Evolutionary conservation across 2,797 vertebrate species (phyloP).

Genomic region (Mormyrops attenuatus): DNA sequence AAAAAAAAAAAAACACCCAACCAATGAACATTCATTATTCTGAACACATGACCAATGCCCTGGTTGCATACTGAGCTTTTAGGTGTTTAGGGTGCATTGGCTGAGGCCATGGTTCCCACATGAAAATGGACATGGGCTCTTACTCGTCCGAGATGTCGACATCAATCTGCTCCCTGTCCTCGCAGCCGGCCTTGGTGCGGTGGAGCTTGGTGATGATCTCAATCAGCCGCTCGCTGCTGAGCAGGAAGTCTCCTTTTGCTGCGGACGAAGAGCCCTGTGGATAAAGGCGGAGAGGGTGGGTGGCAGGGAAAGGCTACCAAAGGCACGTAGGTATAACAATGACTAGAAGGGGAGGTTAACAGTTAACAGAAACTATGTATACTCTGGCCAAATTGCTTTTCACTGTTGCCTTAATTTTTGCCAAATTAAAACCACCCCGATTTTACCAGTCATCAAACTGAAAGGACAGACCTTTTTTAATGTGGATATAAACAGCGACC

Average conservation of each 20-base stretch:
- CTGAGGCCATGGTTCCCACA: neutral
- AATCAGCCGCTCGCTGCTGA: constrained; percentile 91
- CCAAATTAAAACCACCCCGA: neutral
- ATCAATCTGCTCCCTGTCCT: constrained; percentile 79
- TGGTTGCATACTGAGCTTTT: neutral
- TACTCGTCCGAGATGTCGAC: constrained; percentile 97
- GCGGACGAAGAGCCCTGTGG: constrained; percentile 83
- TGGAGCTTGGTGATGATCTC: constrained; percentile 97
- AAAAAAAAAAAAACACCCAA: neutral
- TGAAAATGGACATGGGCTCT: constrained; percentile 33
- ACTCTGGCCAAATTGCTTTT: neutral
- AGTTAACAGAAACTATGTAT: neutral
- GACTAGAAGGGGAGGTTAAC: neutral
- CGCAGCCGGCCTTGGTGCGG: constrained; percentile 69
- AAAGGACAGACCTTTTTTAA: neutral
- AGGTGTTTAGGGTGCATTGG: neutral
- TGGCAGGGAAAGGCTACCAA: neutral
- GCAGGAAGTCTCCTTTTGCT: constrained; percentile 89
- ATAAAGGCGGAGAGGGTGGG: neutral
- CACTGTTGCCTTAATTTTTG: no score
- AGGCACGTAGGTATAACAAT: neutral
- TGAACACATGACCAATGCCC: neutral
- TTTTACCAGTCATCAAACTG: neutral
- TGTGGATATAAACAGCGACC: neutral
- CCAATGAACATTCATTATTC: neutral